Evolutionary conservation across 2,113 vertebrate species (phyloP), one percentile per base, ranked within the genome.

Genomic region (Nematolebias whitei): DNA sequence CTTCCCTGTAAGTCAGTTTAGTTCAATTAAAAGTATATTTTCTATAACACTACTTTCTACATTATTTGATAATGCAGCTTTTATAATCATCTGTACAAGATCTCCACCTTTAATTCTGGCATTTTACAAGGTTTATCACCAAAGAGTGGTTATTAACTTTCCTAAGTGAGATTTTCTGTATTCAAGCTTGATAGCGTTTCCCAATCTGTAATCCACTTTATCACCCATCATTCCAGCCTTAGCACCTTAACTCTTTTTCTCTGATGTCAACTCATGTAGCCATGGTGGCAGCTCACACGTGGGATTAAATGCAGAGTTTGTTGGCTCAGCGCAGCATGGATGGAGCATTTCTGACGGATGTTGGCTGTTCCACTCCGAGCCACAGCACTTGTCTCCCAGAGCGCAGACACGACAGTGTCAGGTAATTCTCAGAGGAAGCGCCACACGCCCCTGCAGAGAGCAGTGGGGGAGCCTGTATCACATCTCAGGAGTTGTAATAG

Each of bases 261-360:
- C 80, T 87, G 86, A 91, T 89, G 88, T 88, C 85, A 89, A 87
- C 86, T 86, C 86, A 83, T 87, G 88, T 88, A 83, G 82, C 90
- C 87, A 87, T 79, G 75, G 70, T 82, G 90, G 87, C 85, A 83
- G 85, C 93, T 95, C 96, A 96, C 96, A 91, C 85, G 94, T 88
- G 90, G 90, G 90, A 90, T 90, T 91, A 89, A 91, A 90, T 80
- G 84, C 83, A 84, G 86, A 85, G 89, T 88, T 89, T 89, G 89
- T 90, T 90, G 88, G 88, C 86, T 89, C 86, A 86, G 87, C 82
- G 83, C 87, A 86, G 88, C 85, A 85, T 87, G 90, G 83, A 82
- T 78, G 81, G 84, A 87, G 80, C 79, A 68, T 84, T 85, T 87
- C 85, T 84, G 76, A 85, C 85, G 91, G 88, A 90, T 90, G 86